Base-by-base conservation (phyloP, 1,140 invertebrate species). In the Gyrodactylus bullatarudis region DNA sequence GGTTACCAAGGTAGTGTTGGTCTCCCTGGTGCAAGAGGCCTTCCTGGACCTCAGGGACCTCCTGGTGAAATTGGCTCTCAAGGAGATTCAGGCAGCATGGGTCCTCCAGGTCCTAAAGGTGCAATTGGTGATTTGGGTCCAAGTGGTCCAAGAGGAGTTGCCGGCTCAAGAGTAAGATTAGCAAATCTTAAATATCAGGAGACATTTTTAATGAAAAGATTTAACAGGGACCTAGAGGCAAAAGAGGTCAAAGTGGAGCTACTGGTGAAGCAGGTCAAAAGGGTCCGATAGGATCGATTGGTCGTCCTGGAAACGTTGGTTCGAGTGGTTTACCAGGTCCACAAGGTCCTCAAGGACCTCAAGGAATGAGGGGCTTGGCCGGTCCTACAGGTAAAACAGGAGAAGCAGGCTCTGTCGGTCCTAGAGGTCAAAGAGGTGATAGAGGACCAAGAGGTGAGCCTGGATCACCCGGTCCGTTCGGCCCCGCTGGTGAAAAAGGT, bases 361-460 rank as follows among this genome's bases (percentile, higher is more conserved):
- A 71, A 71, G 70, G 70, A 24, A 1, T 71, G 24, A 8, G 70
- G n/a, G 77, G 77, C 19, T 68, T 70, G 8, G 34, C 73, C 79
- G 84, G 84, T 74, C 76, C 75, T 26, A 77, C 76, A n/a, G 87
- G 87, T 74, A 68, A 78, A 21, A 79, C 81, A 26, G 85, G 86
- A 74, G 69, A 71, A 20, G 24, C 69, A 26, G 75, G 75, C 71
- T 26, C 23, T 68, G 23, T 74, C 20, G 73, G 73, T 2, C 68
- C 68, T 69, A 68, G 24, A 68, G 73, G 73, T 34, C 26, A 68
- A 74, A 68, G 34, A 34, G 72, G 72, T 1, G 26, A 73, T 27
- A 23, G 26, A 23, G 72, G 74, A 23, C 54, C n/a, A 20, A 27
- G 27, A 34, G 27, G 26, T 34, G 26, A 73, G 20, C 22, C 72